Evolutionary conservation across 2,113 vertebrate species (phyloP), one percentile per base, ranked within the genome.

Genomic region (Gavia stellata): DNA sequence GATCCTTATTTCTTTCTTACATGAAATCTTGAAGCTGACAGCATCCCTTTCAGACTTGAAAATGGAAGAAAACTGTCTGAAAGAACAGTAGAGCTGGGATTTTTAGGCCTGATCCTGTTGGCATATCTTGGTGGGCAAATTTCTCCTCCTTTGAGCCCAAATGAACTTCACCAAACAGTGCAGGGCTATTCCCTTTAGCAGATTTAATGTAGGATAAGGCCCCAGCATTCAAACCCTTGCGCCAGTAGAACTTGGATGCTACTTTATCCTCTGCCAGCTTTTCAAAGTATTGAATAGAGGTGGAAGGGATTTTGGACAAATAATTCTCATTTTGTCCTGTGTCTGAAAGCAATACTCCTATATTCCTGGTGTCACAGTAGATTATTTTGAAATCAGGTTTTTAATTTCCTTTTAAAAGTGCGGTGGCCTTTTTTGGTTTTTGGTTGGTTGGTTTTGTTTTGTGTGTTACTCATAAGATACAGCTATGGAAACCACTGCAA

Each of bases 21-120:
- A 38, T 79, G 52, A 93, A 79, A 81, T 83, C 92, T 93, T 83
- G 88, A 88, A 87, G 59, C 65, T 94, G 96, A 84, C 86, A 91
- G 82, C 83, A 63, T 81, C 55, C 34, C 15, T 92, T 96, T 90
- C 80, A 93, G 82, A 40, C 59, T 47, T 74, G 47, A 53, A 77
- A 86, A 93, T 77, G 55, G 73, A 84, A 71, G 62, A 63, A 40
- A 67, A 6, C 56, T 56, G 6, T 80, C 52, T 58, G 40, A 79
- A 91, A 79, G 36, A 78, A 14, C 13, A 56, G 73, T 15, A 65
- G 49, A 74, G 20, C 68, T 91, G 65, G 70, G 31, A 33, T 61
- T 95, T 96, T 92, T 68, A 85, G 36, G 38, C 33, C n/a, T 79
- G 29, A 73, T 89, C 20, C 31, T 52, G 7, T 52, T 92, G 47